Percentiles rank a stretch among this genome's conserved stretches.
Evolutionary conservation across 2,113 vertebrate genomes (phyloP).

Genomic region (Rutilus rutilus): DNA sequence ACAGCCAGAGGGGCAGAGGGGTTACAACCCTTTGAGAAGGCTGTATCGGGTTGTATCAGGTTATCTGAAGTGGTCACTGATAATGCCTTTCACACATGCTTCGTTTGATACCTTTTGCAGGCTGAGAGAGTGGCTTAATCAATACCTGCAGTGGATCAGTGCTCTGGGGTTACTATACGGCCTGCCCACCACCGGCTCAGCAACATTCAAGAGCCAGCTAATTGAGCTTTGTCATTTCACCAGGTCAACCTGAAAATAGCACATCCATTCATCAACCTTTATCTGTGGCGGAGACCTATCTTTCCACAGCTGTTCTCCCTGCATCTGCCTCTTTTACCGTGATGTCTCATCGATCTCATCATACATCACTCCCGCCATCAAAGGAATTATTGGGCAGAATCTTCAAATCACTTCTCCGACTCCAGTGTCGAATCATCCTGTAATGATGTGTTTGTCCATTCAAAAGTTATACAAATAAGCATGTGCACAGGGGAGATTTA

Average conservation of each 20-base stretch:
- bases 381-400: conserved; percentile 27
- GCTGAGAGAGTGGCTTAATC: conserved; percentile 71
- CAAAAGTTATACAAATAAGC: not conserved
- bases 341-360: conserved; percentile 34
- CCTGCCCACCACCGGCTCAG: conserved; percentile 60
- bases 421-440: conserved; percentile 7
- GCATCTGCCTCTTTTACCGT: conserved; percentile 32
- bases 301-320: conserved; percentile 44
- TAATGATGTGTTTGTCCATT: conserved; percentile 13
- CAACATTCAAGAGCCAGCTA: conserved; percentile 63
- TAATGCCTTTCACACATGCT: conserved; percentile 80
- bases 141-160: conserved; percentile 74
- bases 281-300: conserved; percentile 60
- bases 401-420: conserved; percentile 23
- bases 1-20: conserved; percentile 64
- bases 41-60: conserved; percentile 75
- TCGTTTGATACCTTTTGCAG: conserved; percentile 71
- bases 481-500: not conserved
- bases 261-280: conserved; percentile 63
- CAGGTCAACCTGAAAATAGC: conserved; percentile 65
- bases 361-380: conserved; percentile 25
- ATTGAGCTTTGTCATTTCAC: conserved; percentile 71
- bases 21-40: conserved; percentile 70
- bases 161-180: conserved; percentile 75
- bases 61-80: conserved; percentile 77